Percentiles rank a stretch among this genome's conserved stretches.
These are phyloP conservation scores for Smutsia gigantea DNA, from an alignment of 2,797 vertebrate species.

Conservation along the genomic window DNA sequence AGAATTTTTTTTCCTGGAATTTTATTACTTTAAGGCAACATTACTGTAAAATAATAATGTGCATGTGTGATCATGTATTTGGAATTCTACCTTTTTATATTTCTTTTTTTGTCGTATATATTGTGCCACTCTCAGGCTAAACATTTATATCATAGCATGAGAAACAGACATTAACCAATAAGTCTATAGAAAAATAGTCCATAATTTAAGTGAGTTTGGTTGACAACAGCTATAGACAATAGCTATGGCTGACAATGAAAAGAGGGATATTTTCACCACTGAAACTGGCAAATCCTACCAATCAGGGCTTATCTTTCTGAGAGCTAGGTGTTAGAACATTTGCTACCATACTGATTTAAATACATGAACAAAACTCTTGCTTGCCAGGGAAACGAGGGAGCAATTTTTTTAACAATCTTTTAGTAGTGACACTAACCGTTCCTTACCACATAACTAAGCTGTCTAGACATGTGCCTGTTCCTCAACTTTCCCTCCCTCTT, in stretches of 20 bases:
- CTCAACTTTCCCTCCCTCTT: neutral
- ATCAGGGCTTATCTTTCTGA: neutral
- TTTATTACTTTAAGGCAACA: constrained; percentile 14
- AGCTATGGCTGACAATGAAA: neutral
- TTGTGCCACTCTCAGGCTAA: neutral
- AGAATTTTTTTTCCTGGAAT: constrained; percentile 11
- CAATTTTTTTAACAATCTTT: neutral
- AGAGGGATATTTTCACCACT: neutral
- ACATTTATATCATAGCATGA: neutral
- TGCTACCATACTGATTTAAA: neutral
- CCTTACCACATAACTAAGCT: neutral
- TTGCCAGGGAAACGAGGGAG: neutral
- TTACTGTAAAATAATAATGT: constrained; percentile 55
- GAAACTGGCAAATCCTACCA: neutral
- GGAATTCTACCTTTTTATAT: constrained; percentile 32
- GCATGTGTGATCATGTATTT: neutral
- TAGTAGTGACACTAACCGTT: neutral
- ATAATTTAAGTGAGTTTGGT: neutral
- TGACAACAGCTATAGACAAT: neutral
- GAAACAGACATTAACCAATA: constrained; percentile 12
- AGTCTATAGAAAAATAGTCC: neutral
- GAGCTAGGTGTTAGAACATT: neutral
- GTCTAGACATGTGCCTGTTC: fast-evolving
- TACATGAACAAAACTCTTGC: neutral
- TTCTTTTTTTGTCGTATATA: neutral